Conservation (phyloP, 1,140 invertebrate genomes). For the Aradophagus sp. region DNA sequence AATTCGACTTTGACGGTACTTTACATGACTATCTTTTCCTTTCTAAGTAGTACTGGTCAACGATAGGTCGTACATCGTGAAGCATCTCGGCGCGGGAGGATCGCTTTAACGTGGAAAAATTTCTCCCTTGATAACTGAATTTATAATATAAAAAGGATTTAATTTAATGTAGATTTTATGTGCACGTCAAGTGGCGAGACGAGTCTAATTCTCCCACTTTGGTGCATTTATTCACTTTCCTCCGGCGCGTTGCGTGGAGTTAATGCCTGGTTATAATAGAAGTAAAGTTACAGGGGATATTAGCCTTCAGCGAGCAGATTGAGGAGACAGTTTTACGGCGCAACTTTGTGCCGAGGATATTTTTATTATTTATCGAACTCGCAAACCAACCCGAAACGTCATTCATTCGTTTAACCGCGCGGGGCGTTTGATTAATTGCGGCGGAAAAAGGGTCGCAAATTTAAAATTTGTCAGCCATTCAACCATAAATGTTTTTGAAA, state of each 20-base stretch:
- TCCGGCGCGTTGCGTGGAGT: conserved; percentile 14
- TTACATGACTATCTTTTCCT: too few relatives aligned
- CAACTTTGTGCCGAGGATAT: not conserved
- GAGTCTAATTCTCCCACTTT: conserved; percentile 23
- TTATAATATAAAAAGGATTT: conserved; percentile 19
- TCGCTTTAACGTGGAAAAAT: too few relatives aligned
- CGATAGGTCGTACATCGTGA: not conserved
- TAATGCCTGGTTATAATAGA: conserved; percentile 19
- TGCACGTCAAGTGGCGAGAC: conserved; percentile 11
- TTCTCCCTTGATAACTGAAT: conserved; percentile 11
- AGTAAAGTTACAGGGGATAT: conserved; percentile 15
- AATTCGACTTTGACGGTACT: too few relatives aligned
- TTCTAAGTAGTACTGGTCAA: conserved; percentile 8
- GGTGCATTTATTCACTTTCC: conserved; percentile 16
- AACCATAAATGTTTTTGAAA: too few relatives aligned
- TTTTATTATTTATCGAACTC: conserved; percentile 3
- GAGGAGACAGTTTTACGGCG: too few relatives aligned
- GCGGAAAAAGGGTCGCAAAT: too few relatives aligned
- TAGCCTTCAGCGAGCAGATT: conserved; percentile 11
- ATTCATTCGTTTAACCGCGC: too few relatives aligned
- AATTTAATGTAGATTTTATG: conserved; percentile 25
- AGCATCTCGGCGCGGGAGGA: not conserved
- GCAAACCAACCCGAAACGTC: too few relatives aligned
- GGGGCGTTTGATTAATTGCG: too few relatives aligned
- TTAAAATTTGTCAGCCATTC: too few relatives aligned